Percentiles rank a stretch among this genome's conserved stretches.
These are phyloP conservation scores for Scaptomyza pallida DNA, from an alignment of 1,140 invertebrate species.

Conservation along the genomic window DNA sequence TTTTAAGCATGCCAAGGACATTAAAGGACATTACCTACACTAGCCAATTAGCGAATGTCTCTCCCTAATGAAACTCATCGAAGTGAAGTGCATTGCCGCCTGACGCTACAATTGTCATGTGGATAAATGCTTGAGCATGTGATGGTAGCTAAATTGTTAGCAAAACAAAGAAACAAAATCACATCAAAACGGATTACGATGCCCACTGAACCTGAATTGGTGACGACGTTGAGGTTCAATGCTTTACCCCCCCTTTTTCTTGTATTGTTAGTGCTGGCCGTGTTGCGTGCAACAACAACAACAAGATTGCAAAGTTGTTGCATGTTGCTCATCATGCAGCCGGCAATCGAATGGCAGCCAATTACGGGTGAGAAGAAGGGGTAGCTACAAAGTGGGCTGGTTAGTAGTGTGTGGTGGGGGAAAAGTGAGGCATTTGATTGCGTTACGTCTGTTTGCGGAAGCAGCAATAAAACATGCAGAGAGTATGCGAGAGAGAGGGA, in stretches of 20 bases:
- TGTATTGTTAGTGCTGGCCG: neutral
- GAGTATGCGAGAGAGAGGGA: neutral
- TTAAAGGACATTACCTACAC: neutral
- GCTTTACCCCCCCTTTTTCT: conserved; percentile 14
- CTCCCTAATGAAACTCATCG: neutral
- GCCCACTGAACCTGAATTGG: conserved; percentile 56
- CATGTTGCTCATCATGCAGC: conserved; percentile 38
- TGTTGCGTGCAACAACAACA: no score
- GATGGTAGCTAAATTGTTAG: conserved; percentile 7
- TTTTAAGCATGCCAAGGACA: no score
- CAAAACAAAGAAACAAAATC: conserved; percentile 33
- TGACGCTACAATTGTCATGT: neutral
- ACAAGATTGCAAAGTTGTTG: neutral
- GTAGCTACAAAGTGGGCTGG: neutral
- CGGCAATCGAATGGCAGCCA: conserved; percentile 50
- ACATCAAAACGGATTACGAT: conserved; percentile 41
- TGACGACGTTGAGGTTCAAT: conserved; percentile 67
- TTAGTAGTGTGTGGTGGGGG: neutral
- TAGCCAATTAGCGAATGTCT: neutral
- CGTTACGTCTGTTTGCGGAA: conserved; percentile 54
- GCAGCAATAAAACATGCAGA: neutral
- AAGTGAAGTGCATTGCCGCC: conserved; percentile 15
- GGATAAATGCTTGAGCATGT: neutral
- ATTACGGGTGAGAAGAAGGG: conserved; percentile 28
- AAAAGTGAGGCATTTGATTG: conserved; percentile 35